Evolutionary conservation across 2,888 invertebrate genomes (phyloP), one percentile per base, ranked within the genome.

Genomic region (Stenotaenia linearis): DNA sequence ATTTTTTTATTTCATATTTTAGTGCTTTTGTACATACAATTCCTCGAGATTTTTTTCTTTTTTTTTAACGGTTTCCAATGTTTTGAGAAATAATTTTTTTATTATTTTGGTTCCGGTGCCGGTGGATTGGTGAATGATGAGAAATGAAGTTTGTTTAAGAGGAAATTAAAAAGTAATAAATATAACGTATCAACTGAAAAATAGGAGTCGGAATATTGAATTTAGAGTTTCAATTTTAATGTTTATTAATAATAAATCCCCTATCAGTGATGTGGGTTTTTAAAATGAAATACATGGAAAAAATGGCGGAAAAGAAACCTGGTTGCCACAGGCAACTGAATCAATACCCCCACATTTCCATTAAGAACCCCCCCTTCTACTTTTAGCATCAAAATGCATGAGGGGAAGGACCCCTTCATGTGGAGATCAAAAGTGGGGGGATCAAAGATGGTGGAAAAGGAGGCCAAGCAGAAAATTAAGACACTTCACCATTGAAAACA

Each of bases 401-500:
- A 61, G 61, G 61, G 61, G 61, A 61, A 61, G 28, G 23, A 61
- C 61, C 61, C 45, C 61, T n/a, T 61, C 61, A 61, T 61, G 61
- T 61, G 61, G 61, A 61, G 61, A 61, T 61, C 61, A 61, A 61
- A 61, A 61, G 61, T 61, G 61, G 61, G 61, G 45, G 56, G 61
- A 61, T 61, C 61, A 61, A 61, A 61, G 61, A 61, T 61, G 61
- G 61, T 25, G 23, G 61, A 25, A 61, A 61, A 61, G 61, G 61
- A 61, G 61, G 15, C 61, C 25, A 61, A 61, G 61, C 61, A 61
- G 61, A 61, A 61, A 61, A 61, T 61, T 61, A 61, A 61, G 61
- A 61, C 61, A 61, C 61, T 61, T 61, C 61, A 61, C 61, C 61
- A 61, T 61, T 61, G 61, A 61, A 61, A 61, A 61, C 61, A 61